Base-by-base conservation (phyloP, 2,113 vertebrate genomes). In the Ramphastos sulfuratus region DNA sequence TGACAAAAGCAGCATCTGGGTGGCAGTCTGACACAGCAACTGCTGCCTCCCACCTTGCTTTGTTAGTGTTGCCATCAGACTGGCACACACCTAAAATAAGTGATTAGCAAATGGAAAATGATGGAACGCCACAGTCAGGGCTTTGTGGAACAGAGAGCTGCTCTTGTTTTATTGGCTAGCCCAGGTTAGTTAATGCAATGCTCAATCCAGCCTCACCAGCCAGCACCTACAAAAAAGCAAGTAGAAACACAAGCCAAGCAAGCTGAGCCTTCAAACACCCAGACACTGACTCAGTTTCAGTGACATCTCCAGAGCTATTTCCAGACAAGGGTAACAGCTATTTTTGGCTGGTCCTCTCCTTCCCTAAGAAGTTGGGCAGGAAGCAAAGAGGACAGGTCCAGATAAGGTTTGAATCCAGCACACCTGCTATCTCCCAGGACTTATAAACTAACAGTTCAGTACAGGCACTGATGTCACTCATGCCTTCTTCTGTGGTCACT, bases 221-320 rank as follows among this genome's bases (percentile, higher is more conserved):
- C 35, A 76, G 75, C 27, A 70, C 39, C 67, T 85, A 87, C 21
- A 81, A 92, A 86, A 87, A 84, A 33, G 64, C 30, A 72, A 78
- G 72, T 1, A 67, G 48, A 67, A 63, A 65, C 54, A 81, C 30
- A 92, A 78, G 66, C 77, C 86, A 87, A 88, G 37, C 33, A 65
- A 91, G 84, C 30, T 0, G 0, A 89, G 67, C 63, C 74, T 85
- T 92, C 84, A 92, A 79, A 84, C 91, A 76, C 55, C 61, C 70
- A 75, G 77, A 75, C 80, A 84, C 42, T 87, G 73, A 90, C 33
- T 92, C 70, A n/a, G 46, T 87, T 84, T 72, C 77, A 76, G n/a
- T 15, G 48, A 76, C 31, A 46, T 44, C 87, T 9, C 50, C 54
- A 86, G 88, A 85, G 19, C 64, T 82, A 70, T 64, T 89, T 91